Evolutionary conservation across 2,113 vertebrate genomes (phyloP).

Genomic region (Microcebus ravelobensis): DNA sequence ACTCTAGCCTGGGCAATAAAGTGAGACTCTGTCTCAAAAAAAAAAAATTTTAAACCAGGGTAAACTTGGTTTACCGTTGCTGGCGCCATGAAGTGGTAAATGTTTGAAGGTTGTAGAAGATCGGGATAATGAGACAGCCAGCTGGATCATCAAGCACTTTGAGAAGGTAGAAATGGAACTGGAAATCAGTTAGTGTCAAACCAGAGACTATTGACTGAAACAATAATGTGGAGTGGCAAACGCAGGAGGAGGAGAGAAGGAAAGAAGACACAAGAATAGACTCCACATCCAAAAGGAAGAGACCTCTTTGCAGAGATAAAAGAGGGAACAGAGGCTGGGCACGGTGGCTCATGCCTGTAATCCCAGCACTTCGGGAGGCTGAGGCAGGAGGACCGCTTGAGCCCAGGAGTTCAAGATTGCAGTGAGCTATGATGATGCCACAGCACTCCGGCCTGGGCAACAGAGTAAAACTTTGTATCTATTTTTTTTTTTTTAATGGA

Average conservation of each 20-base stretch:
- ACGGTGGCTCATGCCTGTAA: too few species aligned
- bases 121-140: not conserved
- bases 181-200: not conserved
- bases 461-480: too few species aligned
- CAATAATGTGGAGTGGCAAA: not conserved
- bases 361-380: too few species aligned
- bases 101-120: not conserved
- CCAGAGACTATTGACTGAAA: not conserved
- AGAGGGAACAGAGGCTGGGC: not conserved
- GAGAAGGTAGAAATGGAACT: not conserved
- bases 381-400: too few species aligned
- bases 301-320: not conserved
- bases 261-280: not conserved
- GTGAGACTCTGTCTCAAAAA: too few species aligned
- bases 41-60: not conserved
- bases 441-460: too few species aligned
- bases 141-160: not conserved
- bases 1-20: too few species aligned
- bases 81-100: not conserved
- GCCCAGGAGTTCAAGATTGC: too few species aligned
- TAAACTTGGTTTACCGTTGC: not conserved
- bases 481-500: too few species aligned
- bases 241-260: not conserved
- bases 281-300: not conserved
- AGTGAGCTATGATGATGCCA: too few species aligned